Conservation (phyloP, 2,113 vertebrate genomes). For the Tinamus guttatus region DNA sequence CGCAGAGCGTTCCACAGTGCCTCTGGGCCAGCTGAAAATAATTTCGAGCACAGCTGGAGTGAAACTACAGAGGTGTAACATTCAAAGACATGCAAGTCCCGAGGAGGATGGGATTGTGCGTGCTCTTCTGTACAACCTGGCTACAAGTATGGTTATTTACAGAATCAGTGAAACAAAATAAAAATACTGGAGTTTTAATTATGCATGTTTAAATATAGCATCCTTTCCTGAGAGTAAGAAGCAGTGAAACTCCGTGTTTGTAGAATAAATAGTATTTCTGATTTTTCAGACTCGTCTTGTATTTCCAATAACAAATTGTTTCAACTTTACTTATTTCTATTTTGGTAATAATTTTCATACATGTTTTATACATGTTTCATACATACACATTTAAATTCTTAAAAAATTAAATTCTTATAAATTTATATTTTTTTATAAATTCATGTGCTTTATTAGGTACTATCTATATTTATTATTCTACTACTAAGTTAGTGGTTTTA, state of each 20-base stretch:
- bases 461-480: neutral
- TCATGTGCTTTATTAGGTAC: neutral
- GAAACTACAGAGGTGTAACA: conserved; percentile 53
- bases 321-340: neutral
- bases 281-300: neutral
- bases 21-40: conserved; percentile 69
- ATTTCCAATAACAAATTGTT: neutral
- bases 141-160: conserved; percentile 44
- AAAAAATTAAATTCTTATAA: no score
- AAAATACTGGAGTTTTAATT: neutral
- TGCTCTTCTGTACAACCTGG: neutral
- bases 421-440: no score
- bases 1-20: conserved; percentile 32
- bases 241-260: neutral
- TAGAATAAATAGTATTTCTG: neutral
- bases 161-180: conserved; percentile 9
- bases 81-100: conserved; percentile 41
- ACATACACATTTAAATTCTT: no score
- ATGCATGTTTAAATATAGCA: conserved; percentile 1
- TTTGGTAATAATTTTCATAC: neutral
- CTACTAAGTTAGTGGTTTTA: neutral
- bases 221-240: neutral
- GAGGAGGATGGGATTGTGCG: conserved; percentile 16
- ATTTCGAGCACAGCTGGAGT: conserved; percentile 65
- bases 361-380: no score